phyloP scores from a whole-genome alignment of 2,888 invertebrate species.

The Sphinx pinastri region DNA sequence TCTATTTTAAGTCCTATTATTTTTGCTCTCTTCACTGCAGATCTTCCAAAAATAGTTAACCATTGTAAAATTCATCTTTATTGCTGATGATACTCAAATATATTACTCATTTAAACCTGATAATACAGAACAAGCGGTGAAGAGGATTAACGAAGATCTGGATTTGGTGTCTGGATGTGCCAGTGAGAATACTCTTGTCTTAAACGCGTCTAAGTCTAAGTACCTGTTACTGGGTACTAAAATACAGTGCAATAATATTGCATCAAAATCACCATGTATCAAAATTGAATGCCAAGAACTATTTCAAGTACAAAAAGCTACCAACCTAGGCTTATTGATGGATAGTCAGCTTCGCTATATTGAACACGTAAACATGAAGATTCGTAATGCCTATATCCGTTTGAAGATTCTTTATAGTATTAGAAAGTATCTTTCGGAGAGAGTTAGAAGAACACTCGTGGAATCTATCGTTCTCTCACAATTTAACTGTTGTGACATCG shows the following conservation, averaged over 20 bases:
- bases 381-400: background rate
- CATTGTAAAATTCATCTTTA: background rate
- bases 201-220: background rate
- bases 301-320: background rate
- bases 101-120: background rate
- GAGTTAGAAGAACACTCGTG: too few species aligned
- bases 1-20: too few species aligned
- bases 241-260: background rate
- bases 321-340: background rate
- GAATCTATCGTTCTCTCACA: slow-evolving; percentile 7
- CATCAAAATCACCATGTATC: background rate
- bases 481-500: slow-evolving; percentile 32
- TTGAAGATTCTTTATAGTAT: slow-evolving; percentile 10
- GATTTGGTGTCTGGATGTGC: too few species aligned
- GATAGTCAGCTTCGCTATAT: slow-evolving; percentile 3
- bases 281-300: background rate
- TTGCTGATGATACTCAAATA: background rate
- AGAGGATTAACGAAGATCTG: too few species aligned
- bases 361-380: background rate
- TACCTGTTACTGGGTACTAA: background rate
- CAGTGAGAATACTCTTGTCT: background rate
- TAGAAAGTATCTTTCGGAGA: background rate
- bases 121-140: too few species aligned
- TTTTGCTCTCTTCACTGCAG: too few species aligned
- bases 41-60: too few species aligned